phyloP scores from a whole-genome alignment of 23 tunicate genomes.

The Styela plicata region DNA sequence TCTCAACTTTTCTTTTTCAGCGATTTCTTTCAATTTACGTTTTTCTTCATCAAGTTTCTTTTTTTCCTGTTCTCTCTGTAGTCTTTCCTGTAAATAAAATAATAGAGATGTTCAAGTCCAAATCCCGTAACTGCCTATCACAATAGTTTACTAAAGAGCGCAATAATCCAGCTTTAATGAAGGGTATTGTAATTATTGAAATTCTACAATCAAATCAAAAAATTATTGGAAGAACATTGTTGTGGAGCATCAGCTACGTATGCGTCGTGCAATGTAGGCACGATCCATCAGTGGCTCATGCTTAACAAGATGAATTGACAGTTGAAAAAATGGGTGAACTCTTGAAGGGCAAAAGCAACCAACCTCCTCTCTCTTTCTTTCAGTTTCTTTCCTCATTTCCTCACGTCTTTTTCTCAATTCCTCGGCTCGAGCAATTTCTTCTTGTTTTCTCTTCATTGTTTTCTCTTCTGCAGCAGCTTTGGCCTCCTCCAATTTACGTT shows the following conservation, averaged over 20 bases:
- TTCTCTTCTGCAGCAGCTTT: slow-evolving; percentile 30
- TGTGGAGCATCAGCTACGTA: too few relatives aligned
- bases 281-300: too few relatives aligned
- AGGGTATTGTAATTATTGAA: too few relatives aligned
- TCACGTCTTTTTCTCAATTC: slow-evolving; percentile 18
- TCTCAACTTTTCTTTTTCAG: slow-evolving; percentile 31
- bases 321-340: too few relatives aligned
- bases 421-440: slow-evolving; percentile 22
- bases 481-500: slow-evolving; percentile 31
- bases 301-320: too few relatives aligned
- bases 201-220: too few relatives aligned
- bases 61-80: slow-evolving; percentile 16
- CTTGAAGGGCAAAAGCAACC: too few relatives aligned
- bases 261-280: too few relatives aligned
- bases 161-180: too few relatives aligned
- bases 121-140: too few relatives aligned
- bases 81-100: background rate
- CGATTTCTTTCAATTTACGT: slow-evolving; percentile 27
- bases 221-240: too few relatives aligned
- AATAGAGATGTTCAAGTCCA: too few relatives aligned
- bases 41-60: slow-evolving; percentile 49
- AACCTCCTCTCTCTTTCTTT: slow-evolving; percentile 43
- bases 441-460: slow-evolving; percentile 12
- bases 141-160: background rate
- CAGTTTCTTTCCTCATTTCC: slow-evolving; percentile 39